Evolutionary conservation across 2,797 vertebrate genomes (phyloP).

Genomic region (Cossypha heuglini): DNA sequence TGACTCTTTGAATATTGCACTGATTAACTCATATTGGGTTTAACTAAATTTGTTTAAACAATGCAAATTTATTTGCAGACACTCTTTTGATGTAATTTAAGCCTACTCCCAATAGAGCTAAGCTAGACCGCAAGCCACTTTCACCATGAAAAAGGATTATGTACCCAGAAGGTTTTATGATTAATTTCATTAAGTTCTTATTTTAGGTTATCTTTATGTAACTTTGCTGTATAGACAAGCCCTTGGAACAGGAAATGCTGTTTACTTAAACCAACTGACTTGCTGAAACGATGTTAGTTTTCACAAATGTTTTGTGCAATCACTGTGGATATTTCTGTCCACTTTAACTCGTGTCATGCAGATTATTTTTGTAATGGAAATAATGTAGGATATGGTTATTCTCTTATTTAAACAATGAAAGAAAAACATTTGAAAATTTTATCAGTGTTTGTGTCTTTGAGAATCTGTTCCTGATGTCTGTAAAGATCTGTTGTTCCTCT

Average conservation of each 20-base stretch:
- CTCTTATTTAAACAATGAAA: constrained; percentile 12
- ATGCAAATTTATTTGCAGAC: constrained; percentile 43
- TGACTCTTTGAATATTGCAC: constrained; percentile 5
- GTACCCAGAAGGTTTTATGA: background rate
- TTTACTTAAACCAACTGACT: constrained; percentile 10
- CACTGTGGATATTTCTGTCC: background rate
- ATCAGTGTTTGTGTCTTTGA: background rate
- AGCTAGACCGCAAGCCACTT: background rate
- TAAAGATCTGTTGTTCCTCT: background rate
- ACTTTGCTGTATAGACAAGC: background rate
- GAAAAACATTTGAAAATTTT: background rate
- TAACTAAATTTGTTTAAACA: constrained; percentile 36
- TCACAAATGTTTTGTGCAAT: background rate
- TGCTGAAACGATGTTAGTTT: background rate
- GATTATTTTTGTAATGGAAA: background rate
- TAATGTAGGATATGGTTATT: background rate
- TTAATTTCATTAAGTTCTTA: constrained; percentile 7
- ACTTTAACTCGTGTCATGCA: background rate
- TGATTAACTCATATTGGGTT: constrained; percentile 59
- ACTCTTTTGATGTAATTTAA: constrained; percentile 23
- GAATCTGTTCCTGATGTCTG: background rate
- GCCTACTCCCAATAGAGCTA: constrained; percentile 11
- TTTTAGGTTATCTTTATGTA: constrained; percentile 17
- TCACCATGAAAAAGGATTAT: constrained; percentile 18
- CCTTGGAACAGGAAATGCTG: background rate